Evolutionary conservation across 2,797 vertebrate species (phyloP).

Genomic region (Nannoperca australis): DNA sequence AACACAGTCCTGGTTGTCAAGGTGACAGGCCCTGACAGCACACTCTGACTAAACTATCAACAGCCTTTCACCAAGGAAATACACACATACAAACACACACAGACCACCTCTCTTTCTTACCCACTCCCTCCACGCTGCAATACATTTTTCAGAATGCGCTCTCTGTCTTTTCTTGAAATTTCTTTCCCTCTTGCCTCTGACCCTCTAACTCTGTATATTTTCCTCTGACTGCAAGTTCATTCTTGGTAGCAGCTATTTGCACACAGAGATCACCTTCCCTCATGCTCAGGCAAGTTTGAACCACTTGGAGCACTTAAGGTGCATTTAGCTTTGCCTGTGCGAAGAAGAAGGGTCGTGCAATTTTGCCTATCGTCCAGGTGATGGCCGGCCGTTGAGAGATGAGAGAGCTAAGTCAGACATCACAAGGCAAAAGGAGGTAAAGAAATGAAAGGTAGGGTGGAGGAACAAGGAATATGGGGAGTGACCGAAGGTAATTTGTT

Average conservation of each 20-base stretch:
- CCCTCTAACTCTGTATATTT: constrained; percentile 15
- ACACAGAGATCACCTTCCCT: constrained; percentile 42
- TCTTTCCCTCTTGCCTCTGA: constrained; percentile 17
- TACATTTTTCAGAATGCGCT: constrained; percentile 16
- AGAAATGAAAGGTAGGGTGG: constrained; percentile 5
- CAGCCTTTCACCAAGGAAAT: constrained; percentile 66
- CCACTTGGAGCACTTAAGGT: constrained; percentile 19
- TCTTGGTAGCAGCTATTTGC: constrained; percentile 38
- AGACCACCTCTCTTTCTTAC: constrained; percentile 19
- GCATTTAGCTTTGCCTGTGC: constrained; percentile 41
- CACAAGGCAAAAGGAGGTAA: background rate
- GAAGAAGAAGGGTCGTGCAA: constrained; percentile 26
- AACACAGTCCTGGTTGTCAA: constrained; percentile 76
- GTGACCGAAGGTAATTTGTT: constrained; percentile 57
- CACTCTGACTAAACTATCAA: constrained; percentile 62
- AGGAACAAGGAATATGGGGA: constrained; percentile 8
- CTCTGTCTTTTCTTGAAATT: constrained; percentile 21
- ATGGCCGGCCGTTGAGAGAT: constrained; percentile 56
- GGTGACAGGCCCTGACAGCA: constrained; percentile 77
- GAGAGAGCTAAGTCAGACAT: constrained; percentile 40
- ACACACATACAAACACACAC: constrained; percentile 24
- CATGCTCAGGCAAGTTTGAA: constrained; percentile 64
- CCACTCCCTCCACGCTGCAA: background rate
- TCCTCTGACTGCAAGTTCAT: constrained; percentile 46
- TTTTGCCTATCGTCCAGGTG: constrained; percentile 50